Conservation (phyloP, 2,113 vertebrate genomes). For the Mugil cephalus region DNA sequence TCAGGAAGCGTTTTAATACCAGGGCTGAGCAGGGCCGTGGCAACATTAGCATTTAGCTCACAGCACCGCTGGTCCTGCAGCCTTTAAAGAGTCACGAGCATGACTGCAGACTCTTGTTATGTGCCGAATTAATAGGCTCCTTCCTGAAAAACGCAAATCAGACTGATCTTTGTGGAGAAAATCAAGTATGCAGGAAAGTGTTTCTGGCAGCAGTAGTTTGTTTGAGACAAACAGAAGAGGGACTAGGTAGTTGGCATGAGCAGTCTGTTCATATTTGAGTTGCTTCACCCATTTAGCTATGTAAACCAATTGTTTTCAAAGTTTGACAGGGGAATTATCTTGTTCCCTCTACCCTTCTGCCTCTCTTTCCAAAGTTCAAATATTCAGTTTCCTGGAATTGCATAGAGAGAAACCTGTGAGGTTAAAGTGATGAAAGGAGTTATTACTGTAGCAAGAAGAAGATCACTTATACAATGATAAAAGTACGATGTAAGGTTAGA, state of each 20-base stretch:
- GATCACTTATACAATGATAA: constrained; percentile 17
- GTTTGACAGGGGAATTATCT: constrained; percentile 18
- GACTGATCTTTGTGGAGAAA: not conserved
- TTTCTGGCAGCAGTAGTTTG: constrained; percentile 33
- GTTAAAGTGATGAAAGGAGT: not conserved
- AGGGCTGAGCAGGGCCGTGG: no score
- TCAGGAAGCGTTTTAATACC: no score
- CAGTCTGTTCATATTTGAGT: constrained; percentile 48
- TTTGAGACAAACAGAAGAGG: constrained; percentile 43
- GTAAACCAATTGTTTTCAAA: constrained; percentile 25
- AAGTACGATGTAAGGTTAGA: constrained; percentile 7
- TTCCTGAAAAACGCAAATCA: not conserved
- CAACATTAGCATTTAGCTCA: not conserved
- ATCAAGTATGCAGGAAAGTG: not conserved
- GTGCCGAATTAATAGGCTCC: not conserved
- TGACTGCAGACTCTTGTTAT: not conserved
- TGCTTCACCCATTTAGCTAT: constrained; percentile 41
- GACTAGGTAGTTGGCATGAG: constrained; percentile 10
- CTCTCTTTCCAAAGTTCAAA: constrained; percentile 1
- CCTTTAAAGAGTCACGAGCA: no score
- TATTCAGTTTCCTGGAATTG: not conserved
- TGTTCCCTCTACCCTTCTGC: not conserved
- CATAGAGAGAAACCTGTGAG: not conserved
- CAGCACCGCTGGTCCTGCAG: not conserved
- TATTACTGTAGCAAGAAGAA: constrained; percentile 11